Evolutionary conservation across 1,140 invertebrate genomes (phyloP).

Genomic region (Bombus turneri): DNA sequence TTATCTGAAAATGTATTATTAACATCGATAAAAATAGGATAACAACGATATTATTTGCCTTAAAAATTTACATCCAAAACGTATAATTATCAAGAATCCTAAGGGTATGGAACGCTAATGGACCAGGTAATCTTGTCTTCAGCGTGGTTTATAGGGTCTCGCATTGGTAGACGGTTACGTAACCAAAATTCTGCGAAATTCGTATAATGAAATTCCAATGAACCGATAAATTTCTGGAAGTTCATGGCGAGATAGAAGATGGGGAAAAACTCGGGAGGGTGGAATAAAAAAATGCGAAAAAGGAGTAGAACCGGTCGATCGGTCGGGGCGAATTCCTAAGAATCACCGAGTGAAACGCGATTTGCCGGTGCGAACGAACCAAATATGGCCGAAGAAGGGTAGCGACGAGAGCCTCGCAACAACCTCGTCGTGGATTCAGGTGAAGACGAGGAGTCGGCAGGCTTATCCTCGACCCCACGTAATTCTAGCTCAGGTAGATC

Average conservation of each 20-base stretch:
- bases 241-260: background rate
- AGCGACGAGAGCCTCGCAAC: background rate
- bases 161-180: background rate
- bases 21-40: too few species aligned
- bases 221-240: background rate
- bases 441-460: slow-evolving; percentile 66
- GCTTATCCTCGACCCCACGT: slow-evolving; percentile 65
- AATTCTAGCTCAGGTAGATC: slow-evolving; percentile 76
- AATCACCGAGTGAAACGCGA: slow-evolving; percentile 57
- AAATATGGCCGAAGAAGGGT: slow-evolving; percentile 56
- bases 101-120: background rate
- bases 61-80: background rate
- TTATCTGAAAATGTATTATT: too few species aligned
- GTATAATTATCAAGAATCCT: background rate
- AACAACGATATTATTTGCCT: background rate
- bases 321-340: slow-evolving; percentile 45
- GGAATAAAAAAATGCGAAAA: background rate
- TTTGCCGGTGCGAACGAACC: slow-evolving; percentile 46
- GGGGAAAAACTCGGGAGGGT: background rate
- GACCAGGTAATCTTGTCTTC: background rate
- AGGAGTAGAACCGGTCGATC: slow-evolving; percentile 21
- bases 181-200: background rate
- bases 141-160: too few species aligned
- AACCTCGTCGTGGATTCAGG: slow-evolving; percentile 29
- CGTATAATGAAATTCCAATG: background rate